These are phyloP conservation scores for Bergia puertoricense DNA, from an alignment of 92 coral and sea anemone species.

Conservation along the genomic window DNA sequence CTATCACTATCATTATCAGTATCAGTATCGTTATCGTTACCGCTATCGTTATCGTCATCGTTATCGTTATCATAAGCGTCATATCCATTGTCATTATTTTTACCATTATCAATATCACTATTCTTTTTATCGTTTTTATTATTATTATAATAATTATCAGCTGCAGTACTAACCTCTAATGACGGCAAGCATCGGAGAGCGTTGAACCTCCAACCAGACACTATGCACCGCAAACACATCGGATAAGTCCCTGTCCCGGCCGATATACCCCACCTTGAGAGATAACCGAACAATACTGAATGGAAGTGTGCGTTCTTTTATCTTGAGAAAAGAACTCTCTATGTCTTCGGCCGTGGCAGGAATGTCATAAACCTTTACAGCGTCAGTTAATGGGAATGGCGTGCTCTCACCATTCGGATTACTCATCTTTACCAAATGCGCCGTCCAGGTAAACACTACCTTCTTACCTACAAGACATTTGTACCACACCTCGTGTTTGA, in stretches of 20 bases:
- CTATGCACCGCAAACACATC: slow-evolving; percentile 55
- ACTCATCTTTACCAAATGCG: slow-evolving; percentile 49
- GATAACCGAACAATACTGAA: slow-evolving; percentile 68
- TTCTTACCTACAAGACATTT: slow-evolving; percentile 83
- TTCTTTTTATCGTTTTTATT: not conserved
- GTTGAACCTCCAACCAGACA: slow-evolving; percentile 79
- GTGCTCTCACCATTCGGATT: slow-evolving; percentile 59
- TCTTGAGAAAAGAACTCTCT: slow-evolving; percentile 55
- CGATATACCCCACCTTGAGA: slow-evolving; percentile 72
- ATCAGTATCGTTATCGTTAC: not conserved
- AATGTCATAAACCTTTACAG: slow-evolving; percentile 35
- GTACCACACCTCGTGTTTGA: slow-evolving; percentile 57
- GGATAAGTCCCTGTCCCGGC: slow-evolving; percentile 74
- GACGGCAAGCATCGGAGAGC: slow-evolving; percentile 72
- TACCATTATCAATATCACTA: not conserved
- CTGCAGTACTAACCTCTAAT: slow-evolving; percentile 71
- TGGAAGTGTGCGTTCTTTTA: slow-evolving; percentile 68
- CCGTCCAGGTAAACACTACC: slow-evolving; percentile 74
- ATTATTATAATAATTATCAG: not conserved
- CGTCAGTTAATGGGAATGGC: slow-evolving; percentile 54
- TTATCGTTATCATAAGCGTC: not conserved
- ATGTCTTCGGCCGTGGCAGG: slow-evolving; percentile 47
- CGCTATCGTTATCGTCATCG: not conserved
- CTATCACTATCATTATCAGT: not conserved
- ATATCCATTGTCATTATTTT: not conserved